phyloP scores from a whole-genome alignment of 1,140 invertebrate genomes.

The Drosophila rufa region DNA sequence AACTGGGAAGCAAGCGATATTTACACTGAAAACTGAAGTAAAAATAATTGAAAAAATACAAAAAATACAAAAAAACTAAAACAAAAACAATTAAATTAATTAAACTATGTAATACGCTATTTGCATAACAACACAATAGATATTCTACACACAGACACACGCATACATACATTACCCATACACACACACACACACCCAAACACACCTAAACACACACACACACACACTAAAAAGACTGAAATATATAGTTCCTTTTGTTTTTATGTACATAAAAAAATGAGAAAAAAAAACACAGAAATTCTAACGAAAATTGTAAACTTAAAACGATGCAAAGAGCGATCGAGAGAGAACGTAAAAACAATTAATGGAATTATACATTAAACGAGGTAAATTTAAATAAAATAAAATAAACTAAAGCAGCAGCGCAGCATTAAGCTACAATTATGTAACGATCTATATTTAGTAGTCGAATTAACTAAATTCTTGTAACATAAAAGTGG shows the following conservation, averaged over 20 bases:
- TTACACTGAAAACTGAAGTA: constrained; percentile 57
- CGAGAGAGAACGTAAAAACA: constrained; percentile 69
- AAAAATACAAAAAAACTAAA: constrained; percentile 36
- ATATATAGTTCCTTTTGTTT: constrained; percentile 86
- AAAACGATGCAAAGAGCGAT: constrained; percentile 32
- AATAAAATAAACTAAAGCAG: constrained; percentile 51
- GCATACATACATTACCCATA: constrained; percentile 40
- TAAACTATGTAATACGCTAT: constrained; percentile 57
- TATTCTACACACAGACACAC: constrained; percentile 58
- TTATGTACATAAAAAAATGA: constrained; percentile 80
- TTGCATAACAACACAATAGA: constrained; percentile 62
- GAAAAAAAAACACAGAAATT: constrained; percentile 59
- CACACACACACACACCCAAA: constrained; percentile 25
- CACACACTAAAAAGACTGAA: constrained; percentile 85
- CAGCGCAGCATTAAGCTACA: constrained; percentile 55
- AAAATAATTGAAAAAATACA: constrained; percentile 33
- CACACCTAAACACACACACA: constrained; percentile 31
- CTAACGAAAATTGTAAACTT: constrained; percentile 78
- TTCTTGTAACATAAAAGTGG: constrained; percentile 62
- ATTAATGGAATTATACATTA: constrained; percentile 82
- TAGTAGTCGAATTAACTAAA: constrained; percentile 76
- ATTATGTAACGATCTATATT: constrained; percentile 58
- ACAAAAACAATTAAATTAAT: constrained; percentile 50
- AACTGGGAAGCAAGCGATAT: constrained; percentile 67
- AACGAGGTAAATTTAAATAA: constrained; percentile 62